phyloP scores from a whole-genome alignment of 1,140 invertebrate genomes.

The Rhopalosiphum padi region DNA sequence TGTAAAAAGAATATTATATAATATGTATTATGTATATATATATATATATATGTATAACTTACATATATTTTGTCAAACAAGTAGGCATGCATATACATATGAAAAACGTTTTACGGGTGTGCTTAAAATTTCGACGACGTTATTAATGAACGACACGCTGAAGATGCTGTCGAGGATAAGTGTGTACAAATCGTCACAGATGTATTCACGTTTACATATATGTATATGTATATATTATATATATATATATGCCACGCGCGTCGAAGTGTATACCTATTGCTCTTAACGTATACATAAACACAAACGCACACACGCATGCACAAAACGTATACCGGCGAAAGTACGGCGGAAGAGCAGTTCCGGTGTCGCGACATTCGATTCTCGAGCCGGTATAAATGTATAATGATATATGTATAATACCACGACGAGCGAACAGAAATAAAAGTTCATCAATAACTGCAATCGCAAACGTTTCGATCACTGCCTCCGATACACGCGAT shows the following conservation, averaged over 20 bases:
- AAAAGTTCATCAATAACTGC: not conserved
- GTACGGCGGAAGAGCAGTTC: not conserved
- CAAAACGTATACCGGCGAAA: not conserved
- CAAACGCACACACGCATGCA: not conserved
- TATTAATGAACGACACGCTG: slow-evolving; percentile 34
- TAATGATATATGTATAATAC: not conserved
- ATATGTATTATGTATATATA: no score
- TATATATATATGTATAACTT: not conserved
- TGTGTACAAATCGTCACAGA: slow-evolving; percentile 1
- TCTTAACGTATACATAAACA: not conserved
- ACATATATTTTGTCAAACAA: slow-evolving; percentile 3
- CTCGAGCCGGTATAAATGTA: not conserved
- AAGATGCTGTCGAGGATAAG: slow-evolving; percentile 28
- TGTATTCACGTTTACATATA: not conserved
- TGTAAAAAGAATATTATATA: not conserved
- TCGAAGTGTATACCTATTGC: not conserved
- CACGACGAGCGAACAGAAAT: not conserved
- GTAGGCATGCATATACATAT: not conserved
- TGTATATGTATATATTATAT: not conserved
- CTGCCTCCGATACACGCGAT: not conserved
- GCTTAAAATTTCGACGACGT: not conserved
- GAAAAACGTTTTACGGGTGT: not conserved
- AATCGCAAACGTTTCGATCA: not conserved
- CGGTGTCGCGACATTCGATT: not conserved
- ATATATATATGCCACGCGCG: not conserved